phyloP scores from a whole-genome alignment of 2,888 invertebrate genomes.

The Polyommatus icarus region DNA sequence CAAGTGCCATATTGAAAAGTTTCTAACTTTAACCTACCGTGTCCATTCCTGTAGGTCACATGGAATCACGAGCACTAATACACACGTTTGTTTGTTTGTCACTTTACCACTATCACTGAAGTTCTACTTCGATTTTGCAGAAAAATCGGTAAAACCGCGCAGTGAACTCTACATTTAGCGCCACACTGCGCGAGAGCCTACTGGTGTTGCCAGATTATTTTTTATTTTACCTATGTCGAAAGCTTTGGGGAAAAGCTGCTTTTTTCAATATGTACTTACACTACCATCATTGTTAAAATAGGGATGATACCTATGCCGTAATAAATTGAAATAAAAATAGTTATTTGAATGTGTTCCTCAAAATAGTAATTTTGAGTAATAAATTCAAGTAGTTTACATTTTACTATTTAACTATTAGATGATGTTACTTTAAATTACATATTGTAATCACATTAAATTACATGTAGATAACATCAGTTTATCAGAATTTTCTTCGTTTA shows the following conservation, averaged over 20 bases:
- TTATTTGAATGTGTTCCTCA: too few species aligned
- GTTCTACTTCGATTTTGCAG: conserved; percentile 61
- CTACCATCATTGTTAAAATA: too few species aligned
- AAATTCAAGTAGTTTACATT: too few species aligned
- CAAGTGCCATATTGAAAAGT: conserved; percentile 17
- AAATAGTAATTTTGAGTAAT: too few species aligned
- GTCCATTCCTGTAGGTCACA: conserved; percentile 13
- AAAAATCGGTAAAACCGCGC: conserved; percentile 59
- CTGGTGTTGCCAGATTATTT: conserved; percentile 3
- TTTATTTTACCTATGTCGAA: neutral
- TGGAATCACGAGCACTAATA: conserved; percentile 4
- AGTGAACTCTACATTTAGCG: conserved; percentile 49
- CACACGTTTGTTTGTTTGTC: conserved; percentile 21
- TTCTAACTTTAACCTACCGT: conserved; percentile 41
- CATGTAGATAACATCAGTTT: too few species aligned
- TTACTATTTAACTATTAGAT: too few species aligned
- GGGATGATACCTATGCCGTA: too few species aligned
- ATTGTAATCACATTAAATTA: too few species aligned
- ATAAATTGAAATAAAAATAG: too few species aligned
- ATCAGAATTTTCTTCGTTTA: too few species aligned
- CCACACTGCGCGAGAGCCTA: conserved; percentile 61
- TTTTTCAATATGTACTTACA: neutral
- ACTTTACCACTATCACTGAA: conserved; percentile 63
- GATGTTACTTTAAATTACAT: too few species aligned
- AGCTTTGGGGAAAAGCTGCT: neutral